Base-by-base conservation (phyloP, 2,797 vertebrate species). In the Rhyacichthys aspro region DNA sequence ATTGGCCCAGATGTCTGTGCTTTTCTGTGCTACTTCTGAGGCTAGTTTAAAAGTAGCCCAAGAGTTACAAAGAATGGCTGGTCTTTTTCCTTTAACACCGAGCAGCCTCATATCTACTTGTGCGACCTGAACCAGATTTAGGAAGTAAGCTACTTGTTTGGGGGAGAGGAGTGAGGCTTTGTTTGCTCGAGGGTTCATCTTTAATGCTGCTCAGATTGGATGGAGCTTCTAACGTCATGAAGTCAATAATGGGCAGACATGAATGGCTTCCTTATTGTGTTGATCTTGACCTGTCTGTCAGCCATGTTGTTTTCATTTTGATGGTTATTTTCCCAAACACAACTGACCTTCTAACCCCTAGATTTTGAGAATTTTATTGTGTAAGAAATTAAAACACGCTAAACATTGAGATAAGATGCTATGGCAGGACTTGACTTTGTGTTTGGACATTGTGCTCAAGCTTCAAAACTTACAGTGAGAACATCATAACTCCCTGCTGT, bases 401-500 rank as follows among this genome's bases (percentile, higher is more conserved):
- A 9, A 32, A 33, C 23, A 3, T 28, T 28, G 45, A 19, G 8
- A 47, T 32, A 47, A 7, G n/a, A 14, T 9, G 14, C n/a, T 47
- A 33, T 23, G 8, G 23, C 23, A 28, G 23, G 45, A 33, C 32
- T 8, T 15, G 10, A 14, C n/a, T 41, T 6, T n/a, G 12, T 41
- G n/a, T 1, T 14, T 10, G 10, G 32, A 17, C 23, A 17, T 32
- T 32, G 18, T 48, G 28, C n/a, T 32, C 12, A n/a, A n/a, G n/a
- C 11, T 41, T 41, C 55, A 10, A 36, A 43, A 83, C 93, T 93
- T 86, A 98, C 98, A 32, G 94, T 95, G 82, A 99, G 95, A 66
- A 96, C 90, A 63, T 98, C 94, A n/a, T 93, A 94, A 85, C 93
- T 94, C 56, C 94, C 96, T 1, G 95, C 96, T 15, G 90, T 91